Evolutionary conservation across 2,113 vertebrate species (phyloP).

Genomic region (Trachemys scripta): DNA sequence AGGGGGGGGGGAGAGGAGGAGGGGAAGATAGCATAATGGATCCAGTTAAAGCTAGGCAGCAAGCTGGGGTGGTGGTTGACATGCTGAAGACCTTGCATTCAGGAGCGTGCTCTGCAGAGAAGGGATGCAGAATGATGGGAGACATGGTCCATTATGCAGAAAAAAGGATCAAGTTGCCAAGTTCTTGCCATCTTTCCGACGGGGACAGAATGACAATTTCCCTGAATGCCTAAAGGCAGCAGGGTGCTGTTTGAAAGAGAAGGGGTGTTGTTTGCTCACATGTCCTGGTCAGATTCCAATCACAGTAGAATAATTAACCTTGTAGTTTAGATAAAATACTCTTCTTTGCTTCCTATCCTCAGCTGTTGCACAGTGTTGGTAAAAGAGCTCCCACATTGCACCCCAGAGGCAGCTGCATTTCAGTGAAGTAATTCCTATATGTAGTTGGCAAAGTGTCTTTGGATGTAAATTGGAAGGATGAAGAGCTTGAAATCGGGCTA

Average conservation of each 20-base stretch:
- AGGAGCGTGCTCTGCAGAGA: neutral
- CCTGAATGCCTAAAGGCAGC: neutral
- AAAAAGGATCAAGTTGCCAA: neutral
- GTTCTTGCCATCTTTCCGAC: neutral
- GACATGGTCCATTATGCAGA: neutral
- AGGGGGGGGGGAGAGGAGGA: neutral
- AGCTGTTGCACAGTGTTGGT: neutral
- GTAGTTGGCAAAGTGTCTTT: neutral
- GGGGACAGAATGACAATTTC: neutral
- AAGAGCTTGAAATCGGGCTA: neutral
- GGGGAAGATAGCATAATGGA: fast-evolving
- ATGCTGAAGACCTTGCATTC: neutral
- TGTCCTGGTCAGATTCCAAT: neutral
- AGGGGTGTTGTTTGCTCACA: fast-evolving
- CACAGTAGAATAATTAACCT: neutral
- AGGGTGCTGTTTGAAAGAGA: neutral
- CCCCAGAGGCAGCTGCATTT: fast-evolving
- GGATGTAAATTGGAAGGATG: neutral
- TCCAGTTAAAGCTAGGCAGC: neutral
- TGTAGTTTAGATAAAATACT: neutral
- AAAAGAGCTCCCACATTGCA: neutral
- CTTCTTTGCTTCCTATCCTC: fast-evolving
- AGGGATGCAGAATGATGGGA: neutral
- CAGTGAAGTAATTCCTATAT: neutral
- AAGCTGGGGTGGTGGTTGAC: neutral